Conservation (phyloP, 2,797 vertebrate species). For the Clarias pachynema region DNA sequence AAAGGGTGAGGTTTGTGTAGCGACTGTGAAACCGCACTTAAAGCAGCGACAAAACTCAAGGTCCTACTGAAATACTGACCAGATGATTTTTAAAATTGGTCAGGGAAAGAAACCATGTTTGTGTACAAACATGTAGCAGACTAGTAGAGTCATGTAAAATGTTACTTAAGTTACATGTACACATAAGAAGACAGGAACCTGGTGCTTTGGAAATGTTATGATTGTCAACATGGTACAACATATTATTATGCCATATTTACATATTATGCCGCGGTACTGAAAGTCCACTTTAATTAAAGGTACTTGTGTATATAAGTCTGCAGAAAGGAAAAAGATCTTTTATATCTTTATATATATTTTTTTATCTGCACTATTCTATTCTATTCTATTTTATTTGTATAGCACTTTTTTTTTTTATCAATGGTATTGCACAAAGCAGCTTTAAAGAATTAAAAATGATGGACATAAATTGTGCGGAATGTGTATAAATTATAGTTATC, state of each 20-base stretch:
- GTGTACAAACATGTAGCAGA: not conserved
- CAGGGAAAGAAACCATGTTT: not conserved
- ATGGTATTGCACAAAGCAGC: no score
- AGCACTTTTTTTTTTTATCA: no score
- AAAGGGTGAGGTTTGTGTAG: conserved; percentile 8
- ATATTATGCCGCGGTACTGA: not conserved
- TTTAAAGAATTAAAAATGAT: no score
- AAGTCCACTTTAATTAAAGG: not conserved
- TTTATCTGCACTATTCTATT: no score
- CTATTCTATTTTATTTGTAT: no score
- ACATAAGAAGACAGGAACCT: not conserved
- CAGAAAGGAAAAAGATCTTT: not conserved
- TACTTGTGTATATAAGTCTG: not conserved
- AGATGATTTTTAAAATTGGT: not conserved
- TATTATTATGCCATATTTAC: not conserved
- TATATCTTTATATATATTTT: no score
- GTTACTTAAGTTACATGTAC: no score
- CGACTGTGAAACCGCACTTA: not conserved
- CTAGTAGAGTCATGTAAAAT: not conserved
- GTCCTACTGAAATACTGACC: not conserved
- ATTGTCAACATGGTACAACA: not conserved
- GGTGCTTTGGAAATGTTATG: not conserved
- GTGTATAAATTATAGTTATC: no score
- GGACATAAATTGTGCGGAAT: no score
- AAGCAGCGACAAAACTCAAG: not conserved